Conservation (phyloP, 2,888 invertebrate genomes). For the Cactoblastis cactorum region DNA sequence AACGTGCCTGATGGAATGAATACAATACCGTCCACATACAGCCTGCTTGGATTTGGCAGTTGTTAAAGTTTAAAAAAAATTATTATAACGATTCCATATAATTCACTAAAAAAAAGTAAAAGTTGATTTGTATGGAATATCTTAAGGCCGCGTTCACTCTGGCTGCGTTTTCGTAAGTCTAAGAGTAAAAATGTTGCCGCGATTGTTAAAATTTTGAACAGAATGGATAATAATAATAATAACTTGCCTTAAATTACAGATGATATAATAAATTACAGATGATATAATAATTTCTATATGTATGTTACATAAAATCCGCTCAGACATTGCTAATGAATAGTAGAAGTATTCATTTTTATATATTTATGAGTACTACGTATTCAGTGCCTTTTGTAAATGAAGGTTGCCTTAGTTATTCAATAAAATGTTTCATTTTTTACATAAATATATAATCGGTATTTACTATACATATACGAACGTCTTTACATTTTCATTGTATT, state of each 20-base stretch:
- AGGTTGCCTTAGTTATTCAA: conserved; percentile 30
- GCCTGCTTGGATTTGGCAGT: neutral
- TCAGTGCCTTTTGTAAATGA: conserved; percentile 21
- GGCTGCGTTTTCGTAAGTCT: no score
- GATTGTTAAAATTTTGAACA: neutral
- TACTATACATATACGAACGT: conserved; percentile 26
- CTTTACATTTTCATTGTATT: conserved; percentile 28
- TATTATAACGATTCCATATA: no score
- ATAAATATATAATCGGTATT: conserved; percentile 21
- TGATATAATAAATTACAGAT: neutral
- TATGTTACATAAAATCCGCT: neutral
- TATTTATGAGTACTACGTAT: conserved; percentile 16
- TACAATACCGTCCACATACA: conserved; percentile 28
- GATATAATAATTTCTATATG: neutral
- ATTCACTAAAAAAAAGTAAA: no score
- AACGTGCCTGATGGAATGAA: conserved; percentile 26
- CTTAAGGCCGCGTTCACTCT: no score
- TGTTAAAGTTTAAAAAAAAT: neutral
- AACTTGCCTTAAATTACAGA: neutral
- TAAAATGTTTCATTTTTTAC: conserved; percentile 21
- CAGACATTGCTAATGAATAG: neutral
- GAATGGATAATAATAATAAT: neutral
- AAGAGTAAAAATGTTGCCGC: no score
- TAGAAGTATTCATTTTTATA: neutral
- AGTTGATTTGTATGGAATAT: no score